These are phyloP conservation scores for Seriola aureovittata DNA, from an alignment of 2,113 vertebrate genomes.

Conservation along the genomic window DNA sequence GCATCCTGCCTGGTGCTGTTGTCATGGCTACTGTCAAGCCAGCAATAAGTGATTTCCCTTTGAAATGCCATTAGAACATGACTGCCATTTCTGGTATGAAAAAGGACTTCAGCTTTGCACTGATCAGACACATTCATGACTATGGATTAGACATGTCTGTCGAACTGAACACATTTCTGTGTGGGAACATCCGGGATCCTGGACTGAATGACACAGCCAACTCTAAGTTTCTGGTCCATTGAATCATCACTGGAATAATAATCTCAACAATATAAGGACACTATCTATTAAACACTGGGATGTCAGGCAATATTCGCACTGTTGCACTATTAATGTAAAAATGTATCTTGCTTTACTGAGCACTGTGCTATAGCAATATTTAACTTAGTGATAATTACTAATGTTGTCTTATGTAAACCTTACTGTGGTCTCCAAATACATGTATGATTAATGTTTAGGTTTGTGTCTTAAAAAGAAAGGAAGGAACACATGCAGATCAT, in stretches of 20 bases:
- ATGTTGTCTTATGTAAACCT: not conserved
- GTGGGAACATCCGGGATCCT: not conserved
- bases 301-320: not conserved
- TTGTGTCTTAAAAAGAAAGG: not conserved
- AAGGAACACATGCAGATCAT: conserved; percentile 5
- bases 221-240: not conserved
- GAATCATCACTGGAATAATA: not conserved
- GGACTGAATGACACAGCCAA: not conserved
- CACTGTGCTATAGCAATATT: not conserved
- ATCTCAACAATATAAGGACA: not conserved
- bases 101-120: not conserved
- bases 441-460: not conserved
- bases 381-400: not conserved
- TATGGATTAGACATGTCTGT: not conserved
- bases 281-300: not conserved
- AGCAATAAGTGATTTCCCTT: not conserved
- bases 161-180: not conserved
- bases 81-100: not conserved
- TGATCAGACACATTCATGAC: not conserved
- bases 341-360: not conserved
- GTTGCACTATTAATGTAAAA: not conserved
- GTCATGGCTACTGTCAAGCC: conserved; percentile 22
- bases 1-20: conserved; percentile 20
- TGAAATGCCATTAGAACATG: not conserved
- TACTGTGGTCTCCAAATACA: not conserved